A percentile compares a stretch with the other conserved stretches of the same genome.
Evolutionary conservation across 2,797 vertebrate species (phyloP).

Genomic region (Xiphorhynchus erythropygius): DNA sequence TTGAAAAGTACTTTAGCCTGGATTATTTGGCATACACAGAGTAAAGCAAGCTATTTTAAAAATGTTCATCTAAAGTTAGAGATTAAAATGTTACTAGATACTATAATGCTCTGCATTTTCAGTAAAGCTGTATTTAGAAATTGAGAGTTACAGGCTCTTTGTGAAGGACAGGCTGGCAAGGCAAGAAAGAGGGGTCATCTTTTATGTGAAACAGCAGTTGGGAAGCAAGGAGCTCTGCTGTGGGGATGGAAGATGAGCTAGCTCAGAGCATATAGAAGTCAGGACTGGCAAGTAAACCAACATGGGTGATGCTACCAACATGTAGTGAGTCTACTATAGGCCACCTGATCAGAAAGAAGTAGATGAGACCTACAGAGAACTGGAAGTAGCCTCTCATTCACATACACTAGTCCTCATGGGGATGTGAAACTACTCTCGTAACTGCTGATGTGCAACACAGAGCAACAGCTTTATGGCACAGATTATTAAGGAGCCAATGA

Average conservation of each 20-base stretch:
- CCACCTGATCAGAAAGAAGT: neutral
- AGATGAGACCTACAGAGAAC: neutral
- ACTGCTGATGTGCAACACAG: neutral
- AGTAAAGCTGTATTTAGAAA: neutral
- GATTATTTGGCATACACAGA: neutral
- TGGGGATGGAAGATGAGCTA: neutral
- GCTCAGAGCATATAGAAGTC: neutral
- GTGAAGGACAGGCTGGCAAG: neutral
- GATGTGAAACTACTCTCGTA: neutral
- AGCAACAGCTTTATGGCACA: neutral
- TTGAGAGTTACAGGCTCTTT: neutral
- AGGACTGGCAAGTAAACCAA: neutral
- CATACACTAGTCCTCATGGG: neutral
- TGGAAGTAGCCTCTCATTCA: neutral
- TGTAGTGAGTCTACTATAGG: neutral
- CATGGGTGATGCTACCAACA: neutral
- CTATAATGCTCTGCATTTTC: neutral
- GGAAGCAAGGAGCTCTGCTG: neutral
- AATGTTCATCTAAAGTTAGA: neutral
- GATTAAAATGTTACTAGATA: neutral
- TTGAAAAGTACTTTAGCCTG: neutral
- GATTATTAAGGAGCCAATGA: fast-evolving
- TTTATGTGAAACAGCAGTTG: neutral
- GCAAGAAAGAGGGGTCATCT: fast-evolving
- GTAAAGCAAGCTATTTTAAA: neutral